phyloP scores from a whole-genome alignment of 2,888 invertebrate genomes.

The Autographa gamma region DNA sequence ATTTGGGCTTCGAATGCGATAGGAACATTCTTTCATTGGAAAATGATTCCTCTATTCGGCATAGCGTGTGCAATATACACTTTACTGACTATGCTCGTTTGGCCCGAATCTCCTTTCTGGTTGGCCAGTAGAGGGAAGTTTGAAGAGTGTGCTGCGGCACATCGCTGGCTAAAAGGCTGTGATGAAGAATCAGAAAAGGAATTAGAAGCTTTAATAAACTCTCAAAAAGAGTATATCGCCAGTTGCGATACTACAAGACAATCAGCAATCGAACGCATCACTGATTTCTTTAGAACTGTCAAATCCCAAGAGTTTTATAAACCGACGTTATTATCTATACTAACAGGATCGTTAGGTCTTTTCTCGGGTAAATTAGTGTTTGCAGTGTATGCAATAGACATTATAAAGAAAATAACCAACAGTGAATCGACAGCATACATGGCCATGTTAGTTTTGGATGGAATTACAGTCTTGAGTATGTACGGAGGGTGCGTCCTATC shows the following conservation, averaged over 20 bases:
- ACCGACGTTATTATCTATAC: conserved; percentile 56
- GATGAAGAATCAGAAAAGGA: conserved; percentile 63
- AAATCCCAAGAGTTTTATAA: conserved; percentile 63
- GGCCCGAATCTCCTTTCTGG: conserved; percentile 65
- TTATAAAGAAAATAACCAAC: conserved; percentile 66
- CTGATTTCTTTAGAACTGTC: conserved; percentile 33
- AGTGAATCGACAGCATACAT: conserved; percentile 64
- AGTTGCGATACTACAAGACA: conserved; percentile 11
- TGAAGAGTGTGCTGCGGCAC: conserved; percentile 62
- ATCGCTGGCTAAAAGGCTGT: conserved; percentile 66
- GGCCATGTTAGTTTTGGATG: conserved; percentile 70
- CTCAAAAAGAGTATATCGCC: conserved; percentile 56
- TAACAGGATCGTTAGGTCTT: conserved; percentile 48
- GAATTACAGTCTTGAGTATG: conserved; percentile 67
- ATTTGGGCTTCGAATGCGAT: conserved; percentile 62
- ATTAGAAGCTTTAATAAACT: conserved; percentile 58
- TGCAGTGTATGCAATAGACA: conserved; percentile 67
- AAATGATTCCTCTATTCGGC: conserved; percentile 58
- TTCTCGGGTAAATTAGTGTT: conserved; percentile 67
- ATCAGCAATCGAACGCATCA: conserved; percentile 13
- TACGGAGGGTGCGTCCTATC: conserved; percentile 59
- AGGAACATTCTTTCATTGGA: conserved; percentile 66
- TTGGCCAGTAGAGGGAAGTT: conserved; percentile 65
- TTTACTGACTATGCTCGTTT: conserved; percentile 35
- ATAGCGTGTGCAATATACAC: conserved; percentile 46